Evolutionary conservation across 1,140 invertebrate genomes (phyloP), one percentile per base, ranked within the genome.

Genomic region (Zaprionus vittiger): DNA sequence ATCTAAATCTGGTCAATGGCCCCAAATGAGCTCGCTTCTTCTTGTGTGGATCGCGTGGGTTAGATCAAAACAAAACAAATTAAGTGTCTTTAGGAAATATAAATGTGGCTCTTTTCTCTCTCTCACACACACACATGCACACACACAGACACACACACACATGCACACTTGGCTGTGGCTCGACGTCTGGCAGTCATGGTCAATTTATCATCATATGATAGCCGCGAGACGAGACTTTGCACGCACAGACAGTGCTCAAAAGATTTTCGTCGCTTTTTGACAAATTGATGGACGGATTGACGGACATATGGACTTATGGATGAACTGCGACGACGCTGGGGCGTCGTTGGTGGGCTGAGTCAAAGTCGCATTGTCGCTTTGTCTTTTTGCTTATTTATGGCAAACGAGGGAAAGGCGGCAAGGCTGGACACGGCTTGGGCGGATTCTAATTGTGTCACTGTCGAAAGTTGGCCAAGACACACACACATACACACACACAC

Each of bases 31-130:
- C 38, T 17, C 17, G 20, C 17, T 22, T 86, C 72, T 77, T 71
- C 31, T 44, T 49, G 73, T 52, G 62, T 37, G 67, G 69, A 65
- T 73, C 65, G 81, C 85, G 85, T 90, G 85, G 85, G 85, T 77
- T 75, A 73, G 73, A 90, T 90, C 85, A 90, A 81, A 83, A 64
- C 85, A 90, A 81, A 83, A 64, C 81, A 60, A 84, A 85, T 80
- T 89, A 89, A 90, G 85, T 90, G 83, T 77, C 83, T 79, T 84
- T 84, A 84, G 84, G 81, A 74, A 79, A 73, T 71, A 84, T 79
- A 74, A 84, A 84, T 84, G 82, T 70, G 66, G 20, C 56, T 67
- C 73, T 85, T 86, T 41, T n/a, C 52, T 31, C 52, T 31, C 22
- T 9, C 59, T 56, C 41, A 15, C 56, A 31, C 57, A 7, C 31